These are phyloP conservation scores for Leptinotarsa peninsularis DNA, from an alignment of 2,888 invertebrate species.

Conservation along the genomic window DNA sequence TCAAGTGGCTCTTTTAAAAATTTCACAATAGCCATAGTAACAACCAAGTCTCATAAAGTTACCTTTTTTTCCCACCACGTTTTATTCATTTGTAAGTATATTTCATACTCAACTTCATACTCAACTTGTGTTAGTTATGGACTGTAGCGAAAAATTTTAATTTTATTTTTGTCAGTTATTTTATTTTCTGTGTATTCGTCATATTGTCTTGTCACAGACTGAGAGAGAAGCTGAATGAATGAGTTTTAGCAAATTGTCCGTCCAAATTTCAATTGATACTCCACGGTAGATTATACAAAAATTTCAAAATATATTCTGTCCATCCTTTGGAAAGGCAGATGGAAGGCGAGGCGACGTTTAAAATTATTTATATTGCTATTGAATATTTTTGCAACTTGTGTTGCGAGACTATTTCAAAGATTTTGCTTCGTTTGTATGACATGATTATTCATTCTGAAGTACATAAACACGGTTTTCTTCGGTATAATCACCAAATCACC, in stretches of 20 bases:
- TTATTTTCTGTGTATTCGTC: constrained; percentile 62
- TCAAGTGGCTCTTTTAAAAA: no score
- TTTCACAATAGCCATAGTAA: no score
- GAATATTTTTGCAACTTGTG: no score
- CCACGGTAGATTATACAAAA: constrained; percentile 36
- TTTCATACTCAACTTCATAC: constrained; percentile 62
- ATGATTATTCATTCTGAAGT: no score
- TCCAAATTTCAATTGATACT: constrained; percentile 53
- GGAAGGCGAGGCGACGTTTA: no score
- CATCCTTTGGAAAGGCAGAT: no score
- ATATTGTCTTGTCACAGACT: constrained; percentile 63
- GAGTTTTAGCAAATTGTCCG: constrained; percentile 50
- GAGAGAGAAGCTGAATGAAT: constrained; percentile 51
- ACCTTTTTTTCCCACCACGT: constrained; percentile 26
- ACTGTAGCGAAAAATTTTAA: constrained; percentile 64
- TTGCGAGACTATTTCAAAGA: no score
- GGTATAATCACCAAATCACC: no score
- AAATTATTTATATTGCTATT: no score
- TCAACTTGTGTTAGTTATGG: constrained; percentile 69
- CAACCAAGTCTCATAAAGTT: no score
- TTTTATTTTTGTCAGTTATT: constrained; percentile 46
- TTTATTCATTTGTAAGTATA: constrained; percentile 60
- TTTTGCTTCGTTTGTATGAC: no score
- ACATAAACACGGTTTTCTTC: no score
- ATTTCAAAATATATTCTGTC: neutral